Base-by-base conservation (phyloP, 2,888 invertebrate species). In the Drosophila hamatofila region DNA sequence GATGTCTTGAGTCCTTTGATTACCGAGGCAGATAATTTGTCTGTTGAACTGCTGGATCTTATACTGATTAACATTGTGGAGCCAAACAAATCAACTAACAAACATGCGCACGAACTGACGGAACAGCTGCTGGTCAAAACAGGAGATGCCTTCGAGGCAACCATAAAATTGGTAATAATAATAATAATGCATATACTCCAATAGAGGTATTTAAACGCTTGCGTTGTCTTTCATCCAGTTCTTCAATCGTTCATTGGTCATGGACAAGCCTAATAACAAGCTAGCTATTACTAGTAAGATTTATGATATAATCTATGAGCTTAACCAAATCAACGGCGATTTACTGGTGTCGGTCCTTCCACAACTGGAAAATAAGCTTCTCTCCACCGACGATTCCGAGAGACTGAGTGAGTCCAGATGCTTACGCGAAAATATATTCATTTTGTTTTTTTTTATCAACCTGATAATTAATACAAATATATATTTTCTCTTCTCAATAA, bases 1-100 rank as follows among this genome's bases (percentile, higher is more conserved):
- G 99, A 99, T 92, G 97, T 99, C 59, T 94, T 99, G 76, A 97
- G 97, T 89, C 98, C 99, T 0, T 94, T 99, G 46, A 97, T 99
- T 86, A 97, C 97, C 25, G 99, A 99, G 93, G 97, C 98, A 9
- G 99, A 99, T 92, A 96, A 97, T 84, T 97, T 99, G 55, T 97
- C 98, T 80, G 97, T 97, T 91, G 98, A 98, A 92, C 94, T 99
- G 12, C 94, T 99, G 67, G 98, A 99, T 93, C 97, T 98, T 75
- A 97, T 99, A 89, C 94, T 99, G 61, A 95, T 97, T 89, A 98
- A 98, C 92, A 95, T 99, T 88, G 97, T 99, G 71, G 99, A 99
- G 92, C 99, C 99, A 2, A 95, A 96, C 89, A 98, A 98, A 93
- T 95, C 97, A 0, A 96, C 97, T 80, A 96, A 96, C 82, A 98